Evolutionary conservation across 2,113 vertebrate genomes (phyloP).

Genomic region (Pterophyllum scalare): DNA sequence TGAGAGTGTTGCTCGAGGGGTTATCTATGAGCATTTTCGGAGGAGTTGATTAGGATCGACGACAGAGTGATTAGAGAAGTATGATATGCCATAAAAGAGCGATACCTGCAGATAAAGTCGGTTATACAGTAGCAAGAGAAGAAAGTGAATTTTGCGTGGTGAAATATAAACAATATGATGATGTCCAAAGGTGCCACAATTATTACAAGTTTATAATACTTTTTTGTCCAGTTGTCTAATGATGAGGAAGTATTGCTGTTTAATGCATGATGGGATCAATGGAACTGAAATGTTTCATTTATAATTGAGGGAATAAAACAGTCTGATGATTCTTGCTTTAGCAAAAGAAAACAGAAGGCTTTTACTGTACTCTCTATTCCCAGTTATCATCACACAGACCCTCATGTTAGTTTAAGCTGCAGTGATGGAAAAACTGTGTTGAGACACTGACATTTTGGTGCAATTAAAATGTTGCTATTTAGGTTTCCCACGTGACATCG

Average conservation of each 20-base stretch:
- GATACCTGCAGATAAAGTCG: not conserved
- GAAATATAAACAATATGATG: no score
- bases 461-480: not conserved
- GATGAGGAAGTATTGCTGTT: not conserved
- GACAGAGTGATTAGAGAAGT: not conserved
- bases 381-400: not conserved
- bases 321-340: not conserved
- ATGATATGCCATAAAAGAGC: not conserved
- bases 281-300: not conserved
- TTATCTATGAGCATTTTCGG: not conserved
- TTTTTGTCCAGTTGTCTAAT: not conserved
- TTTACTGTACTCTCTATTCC: not conserved
- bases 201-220: no score
- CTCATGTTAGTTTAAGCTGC: not conserved
- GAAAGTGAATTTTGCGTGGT: not conserved
- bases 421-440: not conserved
- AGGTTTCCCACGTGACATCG: not conserved
- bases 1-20: not conserved
- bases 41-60: not conserved
- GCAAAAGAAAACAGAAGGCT: conserved; percentile 14
- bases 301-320: conserved; percentile 1
- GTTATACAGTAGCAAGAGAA: no score
- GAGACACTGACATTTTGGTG: not conserved
- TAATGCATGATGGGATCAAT: not conserved
- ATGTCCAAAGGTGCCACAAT: no score